Conservation (phyloP, 2,888 invertebrate genomes). For the Lepetodrilus schrolli region DNA sequence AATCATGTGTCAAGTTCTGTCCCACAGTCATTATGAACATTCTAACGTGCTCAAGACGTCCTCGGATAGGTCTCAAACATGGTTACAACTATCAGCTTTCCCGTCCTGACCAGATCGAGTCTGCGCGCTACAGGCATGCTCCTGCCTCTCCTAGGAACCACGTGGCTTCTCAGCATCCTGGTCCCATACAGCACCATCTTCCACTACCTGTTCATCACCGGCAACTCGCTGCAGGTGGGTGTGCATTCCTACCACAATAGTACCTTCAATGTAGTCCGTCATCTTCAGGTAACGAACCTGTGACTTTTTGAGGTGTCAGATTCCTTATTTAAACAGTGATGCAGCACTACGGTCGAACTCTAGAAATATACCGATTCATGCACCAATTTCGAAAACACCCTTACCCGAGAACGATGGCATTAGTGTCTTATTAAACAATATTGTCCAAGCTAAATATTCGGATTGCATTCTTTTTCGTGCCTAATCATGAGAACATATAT, state of each 20-base stretch:
- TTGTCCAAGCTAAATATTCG: too few relatives aligned
- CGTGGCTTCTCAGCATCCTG: slow-evolving; percentile 56
- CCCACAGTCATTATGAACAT: too few relatives aligned
- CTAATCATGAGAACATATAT: too few relatives aligned
- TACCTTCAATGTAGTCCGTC: too few relatives aligned
- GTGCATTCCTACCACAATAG: neutral
- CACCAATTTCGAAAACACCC: neutral
- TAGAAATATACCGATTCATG: neutral
- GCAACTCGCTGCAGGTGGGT: slow-evolving; percentile 55
- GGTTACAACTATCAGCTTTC: too few relatives aligned
- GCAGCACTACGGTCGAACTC: too few relatives aligned
- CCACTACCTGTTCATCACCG: slow-evolving; percentile 57
- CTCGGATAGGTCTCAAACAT: too few relatives aligned
- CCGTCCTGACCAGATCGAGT: slow-evolving; percentile 44
- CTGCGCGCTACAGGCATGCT: slow-evolving; percentile 54
- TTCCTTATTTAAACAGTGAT: neutral
- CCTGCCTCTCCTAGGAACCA: slow-evolving; percentile 54
- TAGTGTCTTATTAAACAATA: too few relatives aligned
- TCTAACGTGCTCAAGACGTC: too few relatives aligned
- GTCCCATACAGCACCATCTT: slow-evolving; percentile 55
- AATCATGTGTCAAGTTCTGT: too few relatives aligned
- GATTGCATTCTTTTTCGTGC: too few relatives aligned
- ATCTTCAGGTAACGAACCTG: neutral
- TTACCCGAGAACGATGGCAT: neutral
- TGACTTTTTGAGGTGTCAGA: neutral